Base-by-base conservation (phyloP, 35 echinoderm and acorn worm genomes). In the Hemicentrotus pulcherrimus region DNA sequence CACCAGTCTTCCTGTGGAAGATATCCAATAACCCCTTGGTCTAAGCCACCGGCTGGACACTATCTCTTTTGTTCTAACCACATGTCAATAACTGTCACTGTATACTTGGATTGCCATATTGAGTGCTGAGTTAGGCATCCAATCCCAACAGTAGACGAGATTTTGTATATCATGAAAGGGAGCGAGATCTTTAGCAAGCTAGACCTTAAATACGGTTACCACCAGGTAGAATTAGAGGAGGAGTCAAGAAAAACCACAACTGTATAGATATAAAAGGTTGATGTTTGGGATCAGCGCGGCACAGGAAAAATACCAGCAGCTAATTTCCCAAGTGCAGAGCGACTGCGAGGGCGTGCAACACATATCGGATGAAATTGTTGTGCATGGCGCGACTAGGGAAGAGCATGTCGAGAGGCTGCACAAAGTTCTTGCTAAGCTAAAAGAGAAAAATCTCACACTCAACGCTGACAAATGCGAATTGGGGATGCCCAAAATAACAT, bases 131-230 rank as follows among this genome's bases (percentile, higher is more conserved):
- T n/a, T n/a, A 88, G 86, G 32, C 94, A 96, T 61, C 96, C 95
- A 31, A 98, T 98, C 28, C 97, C 97, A 12, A 98, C 96, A 52
- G 97, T 98, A 12, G 96, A 98, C 60, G 96, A 97, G 61, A 91
- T 97, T 31, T 87, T 98, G 92, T 96, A 97, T 45, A 71, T 95
- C 19, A 96, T 98, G 96, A 98, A 96, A 94, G 78, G 94, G 85
- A 88, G 88, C 32, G 55, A 90, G 88, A 94, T 98, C 24, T 98
- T 97, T 47, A 96, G 96, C 33, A 98, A 97, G 92, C 48, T 98
- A n/a, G 94, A 98, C 85, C 55, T 98, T 19, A 98, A 95, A 92
- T 95, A 96, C 24, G 94, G 95, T 18, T 98, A 98, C 52, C 97
- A 96, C 32, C 97, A 97, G 94, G 91, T 98, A 91, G 96, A 98